These are phyloP conservation scores for Phoebastria nigripes DNA, from an alignment of 2,797 vertebrate species.

Conservation along the genomic window DNA sequence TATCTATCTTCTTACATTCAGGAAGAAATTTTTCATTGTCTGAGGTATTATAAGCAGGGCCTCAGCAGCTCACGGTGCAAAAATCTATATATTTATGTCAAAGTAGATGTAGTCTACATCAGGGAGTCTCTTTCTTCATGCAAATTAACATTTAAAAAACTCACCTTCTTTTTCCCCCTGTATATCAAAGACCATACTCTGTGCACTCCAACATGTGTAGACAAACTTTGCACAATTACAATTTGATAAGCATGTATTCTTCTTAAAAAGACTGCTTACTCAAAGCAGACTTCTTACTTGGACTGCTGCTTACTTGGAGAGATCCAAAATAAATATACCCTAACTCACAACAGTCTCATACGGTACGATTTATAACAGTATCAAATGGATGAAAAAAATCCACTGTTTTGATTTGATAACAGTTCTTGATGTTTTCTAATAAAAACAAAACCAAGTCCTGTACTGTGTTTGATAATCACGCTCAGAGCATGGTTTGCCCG, in stretches of 20 bases:
- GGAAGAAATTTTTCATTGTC: background rate
- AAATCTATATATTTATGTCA: background rate
- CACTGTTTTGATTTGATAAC: background rate
- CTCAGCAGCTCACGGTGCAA: background rate
- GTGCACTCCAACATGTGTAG: background rate
- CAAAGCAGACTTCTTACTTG: background rate
- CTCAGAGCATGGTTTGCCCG: background rate
- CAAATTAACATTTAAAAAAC: background rate
- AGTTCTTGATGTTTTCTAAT: background rate
- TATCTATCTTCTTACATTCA: background rate
- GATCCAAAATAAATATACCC: background rate
- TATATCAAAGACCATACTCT: background rate
- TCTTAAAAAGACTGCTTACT: background rate
- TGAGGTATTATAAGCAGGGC: background rate
- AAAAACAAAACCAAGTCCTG: background rate
- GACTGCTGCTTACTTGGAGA: background rate
- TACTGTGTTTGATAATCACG: background rate
- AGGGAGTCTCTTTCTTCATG: background rate
- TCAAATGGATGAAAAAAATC: background rate
- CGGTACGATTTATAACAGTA: background rate
- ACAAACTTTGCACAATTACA: background rate
- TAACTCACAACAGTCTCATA: background rate
- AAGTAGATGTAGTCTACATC: background rate
- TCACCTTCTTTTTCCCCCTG: rapidly evolving
- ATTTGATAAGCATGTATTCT: background rate